Conservation (phyloP, 2,113 vertebrate species). For the Ginglymostoma cirratum region DNA sequence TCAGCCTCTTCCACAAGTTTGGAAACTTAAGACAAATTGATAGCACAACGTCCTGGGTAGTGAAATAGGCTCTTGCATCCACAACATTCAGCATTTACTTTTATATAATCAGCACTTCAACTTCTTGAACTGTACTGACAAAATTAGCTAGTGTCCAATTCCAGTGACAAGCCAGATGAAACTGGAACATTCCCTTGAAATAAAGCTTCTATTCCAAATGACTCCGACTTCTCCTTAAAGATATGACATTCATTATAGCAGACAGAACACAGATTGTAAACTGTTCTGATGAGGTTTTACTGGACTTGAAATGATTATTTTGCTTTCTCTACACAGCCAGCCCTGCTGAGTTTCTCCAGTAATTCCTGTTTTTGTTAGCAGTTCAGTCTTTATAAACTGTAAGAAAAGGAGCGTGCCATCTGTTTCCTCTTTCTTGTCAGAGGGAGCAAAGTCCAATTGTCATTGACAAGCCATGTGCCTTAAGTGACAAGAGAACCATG, state of each 20-base stretch:
- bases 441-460: not conserved
- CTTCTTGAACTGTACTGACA: too few species aligned
- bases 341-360: too few species aligned
- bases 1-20: not conserved
- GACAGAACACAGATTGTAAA: not conserved
- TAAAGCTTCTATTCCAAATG: not conserved
- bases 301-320: too few species aligned
- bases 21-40: not conserved
- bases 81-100: not conserved
- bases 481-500: not conserved
- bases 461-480: not conserved
- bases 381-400: too few species aligned
- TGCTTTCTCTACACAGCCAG: too few species aligned
- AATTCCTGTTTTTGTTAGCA: not conserved
- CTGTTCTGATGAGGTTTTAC: too few species aligned
- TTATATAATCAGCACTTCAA: not conserved
- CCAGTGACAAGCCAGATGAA: not conserved
- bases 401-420: not conserved
- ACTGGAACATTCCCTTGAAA: not conserved
- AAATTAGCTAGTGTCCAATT: not conserved
- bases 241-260: not conserved
- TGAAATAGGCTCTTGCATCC: not conserved
- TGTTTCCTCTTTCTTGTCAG: not conserved
- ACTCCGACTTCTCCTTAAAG: not conserved
- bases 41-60: not conserved